phyloP scores from a whole-genome alignment of 1,140 invertebrate genomes.

The Bemisia tabaci region DNA sequence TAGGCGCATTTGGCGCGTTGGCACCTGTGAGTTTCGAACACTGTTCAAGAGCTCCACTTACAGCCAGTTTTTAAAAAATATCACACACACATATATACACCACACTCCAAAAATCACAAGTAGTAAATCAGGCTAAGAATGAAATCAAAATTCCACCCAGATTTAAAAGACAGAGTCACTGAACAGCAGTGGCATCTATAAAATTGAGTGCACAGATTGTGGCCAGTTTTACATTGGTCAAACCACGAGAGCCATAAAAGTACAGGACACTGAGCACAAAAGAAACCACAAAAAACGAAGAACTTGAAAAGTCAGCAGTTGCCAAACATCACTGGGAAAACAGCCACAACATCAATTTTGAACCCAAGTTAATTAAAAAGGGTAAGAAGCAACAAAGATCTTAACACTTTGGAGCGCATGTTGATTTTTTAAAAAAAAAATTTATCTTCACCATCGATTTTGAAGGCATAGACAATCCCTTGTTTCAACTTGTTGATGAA shows the following conservation, averaged over 20 bases:
- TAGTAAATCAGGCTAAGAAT: too few relatives aligned
- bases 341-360: neutral
- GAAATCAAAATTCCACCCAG: neutral
- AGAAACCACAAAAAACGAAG: neutral
- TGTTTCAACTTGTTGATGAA: neutral
- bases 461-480: neutral
- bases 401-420: neutral
- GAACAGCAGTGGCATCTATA: neutral
- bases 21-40: too few relatives aligned
- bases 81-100: too few relatives aligned
- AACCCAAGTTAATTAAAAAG: neutral
- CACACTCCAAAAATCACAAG: too few relatives aligned
- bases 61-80: too few relatives aligned
- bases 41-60: too few relatives aligned
- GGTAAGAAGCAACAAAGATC: neutral
- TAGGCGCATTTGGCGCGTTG: too few relatives aligned
- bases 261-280: neutral
- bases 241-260: neutral
- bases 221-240: neutral
- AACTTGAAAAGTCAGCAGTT: neutral
- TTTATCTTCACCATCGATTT: neutral
- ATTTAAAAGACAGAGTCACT: neutral
- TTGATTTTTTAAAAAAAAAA: neutral
- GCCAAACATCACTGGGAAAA: neutral
- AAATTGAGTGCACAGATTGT: neutral